Base-by-base conservation (phyloP, 2,797 vertebrate genomes). In the Acanthurus leucopareius region DNA sequence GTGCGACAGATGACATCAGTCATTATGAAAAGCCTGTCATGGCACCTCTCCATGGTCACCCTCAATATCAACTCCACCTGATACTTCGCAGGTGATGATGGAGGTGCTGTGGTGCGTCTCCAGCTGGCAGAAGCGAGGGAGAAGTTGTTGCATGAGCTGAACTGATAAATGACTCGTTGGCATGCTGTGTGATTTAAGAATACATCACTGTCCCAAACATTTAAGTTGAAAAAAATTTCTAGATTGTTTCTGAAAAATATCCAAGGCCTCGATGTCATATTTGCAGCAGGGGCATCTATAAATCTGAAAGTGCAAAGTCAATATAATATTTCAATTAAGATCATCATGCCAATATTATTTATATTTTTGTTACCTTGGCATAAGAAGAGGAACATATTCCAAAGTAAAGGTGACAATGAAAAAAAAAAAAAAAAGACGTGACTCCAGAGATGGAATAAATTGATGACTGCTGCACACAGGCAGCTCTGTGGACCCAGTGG, bases 1-100 rank as follows among this genome's bases (percentile, higher is more conserved):
- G 86, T 81, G 73, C 58, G 42, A 85, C 75, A 81, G 80, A 90
- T 83, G 89, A 88, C 85, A 91, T 90, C 82, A 72, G 85, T 87
- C 83, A 84, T 83, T 81, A 88, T 90, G 82, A 88, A 85, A 88
- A 85, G 75, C 32, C 75, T 71, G 72, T 78, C 85, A 58, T 79
- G 16, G 82, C 80, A 60, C 56, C 69, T 63, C 42, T 73, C 74
- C 80, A 75, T 52, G 44, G 65, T 57, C 38, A 57, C 73, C 73
- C 72, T 75, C 75, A 20, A 42, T 64, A 73, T 88, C 80, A 62
- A 38, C 64, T 75, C 65, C 40, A 70, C 71, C 72, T 75, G 72
- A 84, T 76, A 73, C 72, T 67, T 83, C 59, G 73, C 67, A 81
- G 77, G 75, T 83, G 86, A 69, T 52, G 79, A 76, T 75, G 44